Evolutionary conservation across 2,888 invertebrate species (phyloP).

Genomic region (Himalopsyche japonica): DNA sequence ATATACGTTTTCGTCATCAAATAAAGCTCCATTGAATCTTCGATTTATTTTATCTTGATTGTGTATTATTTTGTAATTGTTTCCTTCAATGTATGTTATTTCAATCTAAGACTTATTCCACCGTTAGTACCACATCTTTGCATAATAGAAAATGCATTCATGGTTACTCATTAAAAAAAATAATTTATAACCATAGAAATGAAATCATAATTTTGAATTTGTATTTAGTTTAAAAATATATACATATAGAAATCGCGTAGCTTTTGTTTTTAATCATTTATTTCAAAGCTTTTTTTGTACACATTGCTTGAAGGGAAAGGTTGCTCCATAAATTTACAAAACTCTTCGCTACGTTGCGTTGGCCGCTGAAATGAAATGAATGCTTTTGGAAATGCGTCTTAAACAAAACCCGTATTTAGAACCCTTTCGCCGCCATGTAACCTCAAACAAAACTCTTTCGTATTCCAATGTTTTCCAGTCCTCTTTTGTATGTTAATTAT

Average conservation of each 20-base stretch:
- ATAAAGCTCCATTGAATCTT: too few relatives aligned
- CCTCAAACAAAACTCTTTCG: background rate
- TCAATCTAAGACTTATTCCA: too few relatives aligned
- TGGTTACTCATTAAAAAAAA: too few relatives aligned
- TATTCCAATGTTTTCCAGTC: background rate
- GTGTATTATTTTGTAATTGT: too few relatives aligned
- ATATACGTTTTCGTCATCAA: too few relatives aligned
- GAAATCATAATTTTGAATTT: background rate
- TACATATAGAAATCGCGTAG: background rate
- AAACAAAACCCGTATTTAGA: conserved; percentile 31
- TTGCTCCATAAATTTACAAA: conserved; percentile 20
- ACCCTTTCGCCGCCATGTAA: conserved; percentile 26
- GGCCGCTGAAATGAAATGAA: conserved; percentile 17
- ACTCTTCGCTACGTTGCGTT: background rate
- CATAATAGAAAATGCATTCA: too few relatives aligned
- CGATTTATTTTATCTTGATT: too few relatives aligned
- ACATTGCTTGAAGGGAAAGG: conserved; percentile 7
- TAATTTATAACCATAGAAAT: background rate
- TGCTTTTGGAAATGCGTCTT: conserved; percentile 27
- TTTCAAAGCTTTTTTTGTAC: background rate
- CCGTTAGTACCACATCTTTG: too few relatives aligned
- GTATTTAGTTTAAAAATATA: background rate
- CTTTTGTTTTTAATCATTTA: background rate
- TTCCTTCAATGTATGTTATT: too few relatives aligned
- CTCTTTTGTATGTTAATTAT: background rate